phyloP scores from a whole-genome alignment of 2,797 vertebrate genomes.

The Otolemur crassicaudatus region DNA sequence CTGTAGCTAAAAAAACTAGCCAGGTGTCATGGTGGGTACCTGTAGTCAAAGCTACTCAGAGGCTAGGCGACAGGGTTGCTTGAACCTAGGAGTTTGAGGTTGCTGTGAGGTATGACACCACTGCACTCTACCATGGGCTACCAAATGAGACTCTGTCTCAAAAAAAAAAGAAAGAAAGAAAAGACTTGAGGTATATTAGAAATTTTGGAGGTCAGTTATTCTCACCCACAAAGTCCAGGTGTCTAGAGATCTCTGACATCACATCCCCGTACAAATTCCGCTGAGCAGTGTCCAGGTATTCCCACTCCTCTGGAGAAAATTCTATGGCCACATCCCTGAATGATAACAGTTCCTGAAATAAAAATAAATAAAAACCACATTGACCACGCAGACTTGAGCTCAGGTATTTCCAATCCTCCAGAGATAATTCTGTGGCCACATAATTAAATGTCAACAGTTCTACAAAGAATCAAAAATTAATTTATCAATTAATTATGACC shows the following conservation, averaged over 20 bases:
- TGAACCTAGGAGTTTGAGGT: too few species aligned
- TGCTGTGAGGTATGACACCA: too few species aligned
- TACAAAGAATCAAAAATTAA: neutral
- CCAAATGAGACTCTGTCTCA: neutral
- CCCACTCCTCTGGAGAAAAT: neutral
- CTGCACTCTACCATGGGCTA: too few species aligned
- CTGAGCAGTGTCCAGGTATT: conserved; percentile 4
- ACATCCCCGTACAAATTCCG: conserved; percentile 14
- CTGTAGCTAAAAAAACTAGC: too few species aligned
- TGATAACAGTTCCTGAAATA: neutral
- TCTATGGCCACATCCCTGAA: neutral
- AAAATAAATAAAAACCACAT: neutral
- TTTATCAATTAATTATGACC: neutral
- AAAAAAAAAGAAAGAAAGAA: neutral
- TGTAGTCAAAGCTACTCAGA: too few species aligned
- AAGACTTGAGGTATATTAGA: neutral
- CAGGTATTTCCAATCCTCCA: conserved; percentile 21
- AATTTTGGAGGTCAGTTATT: neutral
- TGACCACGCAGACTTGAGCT: neutral
- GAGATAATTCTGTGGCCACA: neutral
- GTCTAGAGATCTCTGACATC: conserved; percentile 46
- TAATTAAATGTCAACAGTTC: neutral
- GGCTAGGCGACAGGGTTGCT: too few species aligned
- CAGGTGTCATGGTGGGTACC: too few species aligned
- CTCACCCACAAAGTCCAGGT: conserved; percentile 18